Base-by-base conservation (phyloP, 2,797 vertebrate genomes). In the Smutsia gigantea region DNA sequence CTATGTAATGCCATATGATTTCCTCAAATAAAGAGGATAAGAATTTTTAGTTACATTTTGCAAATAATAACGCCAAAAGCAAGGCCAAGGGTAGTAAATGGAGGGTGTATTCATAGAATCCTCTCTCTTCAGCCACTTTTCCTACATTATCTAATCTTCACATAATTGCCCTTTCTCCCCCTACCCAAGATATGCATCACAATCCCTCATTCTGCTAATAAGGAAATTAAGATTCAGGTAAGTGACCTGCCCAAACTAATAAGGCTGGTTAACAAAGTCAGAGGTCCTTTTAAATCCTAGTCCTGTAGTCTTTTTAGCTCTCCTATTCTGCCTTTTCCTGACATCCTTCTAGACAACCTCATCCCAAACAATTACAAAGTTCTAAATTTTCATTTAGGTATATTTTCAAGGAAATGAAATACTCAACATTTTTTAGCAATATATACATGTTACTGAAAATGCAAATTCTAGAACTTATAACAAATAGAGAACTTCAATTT, bases 361-460 rank as follows among this genome's bases (percentile, higher is more conserved):
- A 66, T 42, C 10, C 57, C 39, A 68, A 72, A 37, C 14, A 64
- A 29, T 8, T 18, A 39, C 1, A 4, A 27, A 94, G 59, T 84
- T 94, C 66, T 83, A 95, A 95, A 87, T 64, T 77, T 94, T 85
- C 88, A 34, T 85, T 82, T 31, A 90, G 77, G 27, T 39, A 53
- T 85, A 63, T 81, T 90, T 90, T 94, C n/a, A 87, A 93, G 81
- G 66, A 84, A 92, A 89, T 82, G 34, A 89, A 95, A 87, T 75
- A 83, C 5, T 93, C n/a, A n/a, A n/a, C 37, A 49, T n/a, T 94
- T 96, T 85, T 79, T 1, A 93, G 55, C 69, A 94, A n/a, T n/a
- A 53, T 29, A 66, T n/a, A 89, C 21, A 15, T 17, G 7, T 61
- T 61, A 79, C 12, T 68, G 21, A 86, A 96, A 93, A 90, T 27